A percentile compares a stretch with the other conserved stretches of the same genome.
phyloP scores from a whole-genome alignment of 2,888 invertebrate species.

The Archaeoteleia sp. region DNA sequence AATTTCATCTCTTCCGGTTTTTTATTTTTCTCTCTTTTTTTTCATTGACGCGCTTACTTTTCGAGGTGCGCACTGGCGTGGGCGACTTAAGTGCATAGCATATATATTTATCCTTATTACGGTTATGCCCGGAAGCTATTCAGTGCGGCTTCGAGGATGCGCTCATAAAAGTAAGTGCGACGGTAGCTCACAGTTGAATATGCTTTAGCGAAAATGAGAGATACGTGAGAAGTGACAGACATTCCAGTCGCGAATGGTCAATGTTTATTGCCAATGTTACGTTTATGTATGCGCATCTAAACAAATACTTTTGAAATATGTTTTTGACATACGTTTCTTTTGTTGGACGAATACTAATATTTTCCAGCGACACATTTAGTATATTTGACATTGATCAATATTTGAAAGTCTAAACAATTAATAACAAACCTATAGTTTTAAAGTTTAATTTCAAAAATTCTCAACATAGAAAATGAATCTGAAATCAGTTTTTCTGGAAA shows the following conservation, averaged over 20 bases:
- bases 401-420: too few species aligned
- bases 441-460: too few species aligned
- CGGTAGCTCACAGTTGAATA: slow-evolving; percentile 28
- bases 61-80: slow-evolving; percentile 28
- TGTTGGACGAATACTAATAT: too few species aligned
- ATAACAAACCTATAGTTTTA: too few species aligned
- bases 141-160: slow-evolving; percentile 48
- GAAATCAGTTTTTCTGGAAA: too few species aligned
- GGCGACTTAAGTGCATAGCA: slow-evolving; percentile 52
- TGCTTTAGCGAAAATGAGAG: slow-evolving; percentile 33
- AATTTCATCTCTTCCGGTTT: not conserved
- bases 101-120: slow-evolving; percentile 60
- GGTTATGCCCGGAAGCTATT: slow-evolving; percentile 56
- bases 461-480: too few species aligned
- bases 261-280: slow-evolving; percentile 35
- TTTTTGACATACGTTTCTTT: too few species aligned
- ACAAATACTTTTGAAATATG: too few species aligned
- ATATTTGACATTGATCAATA: too few species aligned
- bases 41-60: not conserved
- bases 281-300: slow-evolving; percentile 17
- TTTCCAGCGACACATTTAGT: too few species aligned
- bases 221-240: slow-evolving; percentile 43
- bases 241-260: slow-evolving; percentile 30
- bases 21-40: slow-evolving; percentile 2
- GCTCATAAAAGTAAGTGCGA: slow-evolving; percentile 40